phyloP scores from a whole-genome alignment of 2,113 vertebrate species.

The Labeo rohita region DNA sequence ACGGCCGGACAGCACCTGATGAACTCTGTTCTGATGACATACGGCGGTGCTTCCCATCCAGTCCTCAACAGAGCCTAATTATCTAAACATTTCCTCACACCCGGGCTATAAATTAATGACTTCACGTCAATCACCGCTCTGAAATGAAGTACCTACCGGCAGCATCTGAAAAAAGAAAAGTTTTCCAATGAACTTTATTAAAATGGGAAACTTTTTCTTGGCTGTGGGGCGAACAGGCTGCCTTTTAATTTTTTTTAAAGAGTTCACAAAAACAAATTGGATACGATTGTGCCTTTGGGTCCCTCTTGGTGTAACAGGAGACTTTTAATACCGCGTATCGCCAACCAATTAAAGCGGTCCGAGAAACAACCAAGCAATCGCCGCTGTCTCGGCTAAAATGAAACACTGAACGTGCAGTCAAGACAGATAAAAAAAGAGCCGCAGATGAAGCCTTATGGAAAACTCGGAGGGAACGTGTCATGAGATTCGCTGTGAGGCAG shows the following conservation, averaged over 20 bases:
- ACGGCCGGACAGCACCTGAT: conserved; percentile 13
- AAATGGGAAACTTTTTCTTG: conserved; percentile 6
- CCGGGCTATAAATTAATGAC: conserved; percentile 54
- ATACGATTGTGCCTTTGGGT: conserved; percentile 37
- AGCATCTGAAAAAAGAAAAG: conserved; percentile 24
- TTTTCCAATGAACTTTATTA: conserved; percentile 24
- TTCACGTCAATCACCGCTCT: conserved; percentile 19
- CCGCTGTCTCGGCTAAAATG: neutral
- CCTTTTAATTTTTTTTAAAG: conserved; percentile 11
- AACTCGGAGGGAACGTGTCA: neutral
- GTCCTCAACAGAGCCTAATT: conserved; percentile 48
- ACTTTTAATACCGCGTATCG: neutral
- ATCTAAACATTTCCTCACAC: conserved; percentile 45
- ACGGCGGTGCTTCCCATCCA: neutral
- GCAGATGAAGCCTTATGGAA: conserved; percentile 1
- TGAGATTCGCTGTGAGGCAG: neutral
- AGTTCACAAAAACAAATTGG: conserved; percentile 31
- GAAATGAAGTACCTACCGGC: conserved; percentile 37
- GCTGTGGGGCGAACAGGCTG: neutral
- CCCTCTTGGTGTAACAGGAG: neutral
- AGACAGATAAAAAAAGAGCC: neutral
- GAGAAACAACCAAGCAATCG: conserved; percentile 16
- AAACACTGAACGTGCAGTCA: neutral
- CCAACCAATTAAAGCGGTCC: conserved; percentile 25
- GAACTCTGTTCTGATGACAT: conserved; percentile 52